A percentile compares a stretch with the other conserved stretches of the same genome.
Evolutionary conservation across 2,888 invertebrate species (phyloP).

Genomic region (Hyposoter didymator): DNA sequence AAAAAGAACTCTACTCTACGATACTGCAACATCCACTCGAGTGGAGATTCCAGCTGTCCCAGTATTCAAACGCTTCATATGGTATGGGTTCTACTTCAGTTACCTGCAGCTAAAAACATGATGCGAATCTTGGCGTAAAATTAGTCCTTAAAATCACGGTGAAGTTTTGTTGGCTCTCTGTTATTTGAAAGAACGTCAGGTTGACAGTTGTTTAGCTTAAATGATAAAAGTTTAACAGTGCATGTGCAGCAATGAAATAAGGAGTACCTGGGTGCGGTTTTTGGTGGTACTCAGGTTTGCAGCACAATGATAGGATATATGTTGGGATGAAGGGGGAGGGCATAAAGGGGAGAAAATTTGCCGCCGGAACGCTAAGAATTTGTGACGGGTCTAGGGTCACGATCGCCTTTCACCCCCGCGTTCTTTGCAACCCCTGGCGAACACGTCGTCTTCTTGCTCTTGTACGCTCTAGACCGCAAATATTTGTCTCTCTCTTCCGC

Average conservation of each 20-base stretch:
- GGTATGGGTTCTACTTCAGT: neutral
- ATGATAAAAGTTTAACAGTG: neutral
- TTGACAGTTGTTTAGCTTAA: neutral
- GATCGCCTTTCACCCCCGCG: conserved; percentile 47
- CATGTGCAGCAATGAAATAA: neutral
- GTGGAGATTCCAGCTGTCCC: neutral
- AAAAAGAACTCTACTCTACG: neutral
- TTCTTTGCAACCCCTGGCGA: conserved; percentile 12
- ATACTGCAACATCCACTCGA: neutral
- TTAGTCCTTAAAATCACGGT: neutral
- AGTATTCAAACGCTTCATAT: neutral
- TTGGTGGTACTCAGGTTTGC: neutral
- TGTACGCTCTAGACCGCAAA: conserved; percentile 8
- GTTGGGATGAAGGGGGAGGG: conserved; percentile 18
- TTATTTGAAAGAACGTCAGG: neutral
- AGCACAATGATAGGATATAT: conserved; percentile 13
- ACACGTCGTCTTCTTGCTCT: conserved; percentile 38
- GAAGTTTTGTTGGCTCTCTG: neutral
- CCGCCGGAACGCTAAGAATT: conserved; percentile 61
- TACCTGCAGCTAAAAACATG: neutral
- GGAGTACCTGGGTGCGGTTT: conserved; percentile 11
- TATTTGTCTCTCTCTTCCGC: conserved; percentile 41
- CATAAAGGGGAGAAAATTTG: conserved; percentile 41
- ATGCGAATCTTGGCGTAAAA: neutral
- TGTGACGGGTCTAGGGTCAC: conserved; percentile 58